These are phyloP conservation scores for Thaumetopoea pityocampa DNA, from an alignment of 1,140 invertebrate species.

Conservation along the genomic window DNA sequence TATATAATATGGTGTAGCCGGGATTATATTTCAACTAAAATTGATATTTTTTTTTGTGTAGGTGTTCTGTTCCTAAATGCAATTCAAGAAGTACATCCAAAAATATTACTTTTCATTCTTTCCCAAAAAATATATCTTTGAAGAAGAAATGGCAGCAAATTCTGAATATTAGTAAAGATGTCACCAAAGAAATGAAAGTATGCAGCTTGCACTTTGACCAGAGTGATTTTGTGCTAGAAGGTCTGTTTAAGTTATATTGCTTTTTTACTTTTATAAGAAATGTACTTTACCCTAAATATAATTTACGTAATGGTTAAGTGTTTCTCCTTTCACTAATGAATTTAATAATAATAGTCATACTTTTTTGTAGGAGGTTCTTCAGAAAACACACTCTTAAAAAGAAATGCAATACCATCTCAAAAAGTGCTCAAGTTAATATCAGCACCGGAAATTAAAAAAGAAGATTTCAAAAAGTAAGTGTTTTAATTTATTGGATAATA, in stretches of 20 bases:
- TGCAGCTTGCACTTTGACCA: constrained; percentile 8
- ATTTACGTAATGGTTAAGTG: no score
- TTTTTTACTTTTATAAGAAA: background rate
- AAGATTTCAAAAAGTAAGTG: no score
- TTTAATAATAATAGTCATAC: no score
- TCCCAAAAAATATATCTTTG: constrained; percentile 3
- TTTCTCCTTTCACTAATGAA: no score
- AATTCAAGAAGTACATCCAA: background rate
- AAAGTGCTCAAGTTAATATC: background rate
- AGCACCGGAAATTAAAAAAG: no score
- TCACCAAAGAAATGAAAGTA: constrained; percentile 1
- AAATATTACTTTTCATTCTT: constrained; percentile 6
- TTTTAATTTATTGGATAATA: background rate
- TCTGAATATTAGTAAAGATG: constrained; percentile 1
- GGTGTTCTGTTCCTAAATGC: constrained; percentile 8
- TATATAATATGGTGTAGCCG: no score
- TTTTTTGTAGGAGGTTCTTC: background rate
- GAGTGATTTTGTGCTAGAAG: constrained; percentile 4
- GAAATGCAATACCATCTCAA: constrained; percentile 3
- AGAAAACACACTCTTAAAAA: background rate
- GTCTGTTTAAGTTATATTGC: background rate
- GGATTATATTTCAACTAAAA: no score
- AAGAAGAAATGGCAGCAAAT: constrained; percentile 8
- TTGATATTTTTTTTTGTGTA: constrained; percentile 1
- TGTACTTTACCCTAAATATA: background rate